Evolutionary conservation across 2,797 vertebrate genomes (phyloP).

Genomic region (Schizopygopsis pylzovi): DNA sequence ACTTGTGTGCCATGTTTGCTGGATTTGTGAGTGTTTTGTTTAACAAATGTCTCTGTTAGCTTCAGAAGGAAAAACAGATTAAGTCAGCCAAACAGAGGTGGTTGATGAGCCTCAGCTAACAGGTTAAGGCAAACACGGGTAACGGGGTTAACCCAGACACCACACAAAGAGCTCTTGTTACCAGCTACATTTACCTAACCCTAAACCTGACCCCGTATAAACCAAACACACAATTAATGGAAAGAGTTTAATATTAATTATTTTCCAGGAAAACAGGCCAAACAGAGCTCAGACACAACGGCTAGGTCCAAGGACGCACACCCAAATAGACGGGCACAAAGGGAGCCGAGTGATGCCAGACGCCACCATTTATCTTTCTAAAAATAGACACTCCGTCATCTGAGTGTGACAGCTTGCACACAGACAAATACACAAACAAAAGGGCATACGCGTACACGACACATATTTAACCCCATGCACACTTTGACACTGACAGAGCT

Average conservation of each 20-base stretch:
- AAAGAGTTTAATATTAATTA: slow-evolving; percentile 46
- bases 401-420: slow-evolving; percentile 43
- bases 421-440: slow-evolving; percentile 44
- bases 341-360: slow-evolving; percentile 31
- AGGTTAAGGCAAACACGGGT: slow-evolving; percentile 56
- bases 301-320: slow-evolving; percentile 25
- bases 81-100: slow-evolving; percentile 52
- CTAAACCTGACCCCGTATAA: slow-evolving; percentile 39
- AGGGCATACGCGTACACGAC: background rate
- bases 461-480: background rate
- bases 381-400: slow-evolving; percentile 61
- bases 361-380: slow-evolving; percentile 49
- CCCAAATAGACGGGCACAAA: slow-evolving; percentile 36
- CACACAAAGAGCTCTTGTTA: slow-evolving; percentile 47
- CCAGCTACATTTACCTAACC: slow-evolving; percentile 38
- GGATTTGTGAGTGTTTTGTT: slow-evolving; percentile 60
- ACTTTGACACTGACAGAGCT: background rate
- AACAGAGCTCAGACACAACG: slow-evolving; percentile 2
- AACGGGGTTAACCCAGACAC: slow-evolving; percentile 42
- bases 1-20: slow-evolving; percentile 54
- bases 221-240: slow-evolving; percentile 34
- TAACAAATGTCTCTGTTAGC: slow-evolving; percentile 56
- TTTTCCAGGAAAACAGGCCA: slow-evolving; percentile 1
- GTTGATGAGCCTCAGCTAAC: slow-evolving; percentile 52
- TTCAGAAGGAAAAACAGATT: slow-evolving; percentile 31